Evolutionary conservation across 1,140 invertebrate species (phyloP).

Genomic region (Drosophila repletoides): DNA sequence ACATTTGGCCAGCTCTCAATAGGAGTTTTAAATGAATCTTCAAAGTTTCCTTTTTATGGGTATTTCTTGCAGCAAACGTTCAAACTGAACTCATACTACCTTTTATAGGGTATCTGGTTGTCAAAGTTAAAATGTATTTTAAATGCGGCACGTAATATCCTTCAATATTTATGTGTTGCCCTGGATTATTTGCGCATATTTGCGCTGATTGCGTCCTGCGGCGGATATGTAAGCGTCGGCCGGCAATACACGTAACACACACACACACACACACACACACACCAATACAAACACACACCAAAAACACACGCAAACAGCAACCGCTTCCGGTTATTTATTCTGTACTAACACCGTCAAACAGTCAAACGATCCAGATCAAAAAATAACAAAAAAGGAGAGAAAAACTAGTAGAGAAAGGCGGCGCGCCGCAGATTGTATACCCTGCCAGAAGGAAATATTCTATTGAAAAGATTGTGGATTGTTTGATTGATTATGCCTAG

Average conservation of each 20-base stretch:
- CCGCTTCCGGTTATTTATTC: slow-evolving; percentile 53
- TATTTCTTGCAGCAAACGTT: too few relatives aligned
- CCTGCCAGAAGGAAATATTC: slow-evolving; percentile 1
- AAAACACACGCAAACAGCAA: slow-evolving; percentile 24
- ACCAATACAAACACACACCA: neutral
- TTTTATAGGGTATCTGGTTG: neutral
- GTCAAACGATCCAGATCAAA: too few relatives aligned
- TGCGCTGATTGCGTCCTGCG: slow-evolving; percentile 44
- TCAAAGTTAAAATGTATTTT: neutral
- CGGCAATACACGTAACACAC: too few relatives aligned
- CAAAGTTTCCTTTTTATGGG: neutral
- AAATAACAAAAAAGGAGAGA: neutral
- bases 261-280: neutral
- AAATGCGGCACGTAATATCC: slow-evolving; percentile 36
- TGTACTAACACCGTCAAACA: slow-evolving; percentile 23
- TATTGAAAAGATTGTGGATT: too few relatives aligned
- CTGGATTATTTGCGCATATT: slow-evolving; percentile 52
- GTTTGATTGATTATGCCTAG: too few relatives aligned
- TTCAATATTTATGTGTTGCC: slow-evolving; percentile 52
- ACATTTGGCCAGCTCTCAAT: neutral
- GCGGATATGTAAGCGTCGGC: slow-evolving; percentile 31
- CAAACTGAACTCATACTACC: neutral
- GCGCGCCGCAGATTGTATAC: too few relatives aligned
- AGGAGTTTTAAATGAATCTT: neutral
- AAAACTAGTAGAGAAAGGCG: neutral